phyloP scores from a whole-genome alignment of 2,113 vertebrate species.

The Anarrhichthys ocellatus region DNA sequence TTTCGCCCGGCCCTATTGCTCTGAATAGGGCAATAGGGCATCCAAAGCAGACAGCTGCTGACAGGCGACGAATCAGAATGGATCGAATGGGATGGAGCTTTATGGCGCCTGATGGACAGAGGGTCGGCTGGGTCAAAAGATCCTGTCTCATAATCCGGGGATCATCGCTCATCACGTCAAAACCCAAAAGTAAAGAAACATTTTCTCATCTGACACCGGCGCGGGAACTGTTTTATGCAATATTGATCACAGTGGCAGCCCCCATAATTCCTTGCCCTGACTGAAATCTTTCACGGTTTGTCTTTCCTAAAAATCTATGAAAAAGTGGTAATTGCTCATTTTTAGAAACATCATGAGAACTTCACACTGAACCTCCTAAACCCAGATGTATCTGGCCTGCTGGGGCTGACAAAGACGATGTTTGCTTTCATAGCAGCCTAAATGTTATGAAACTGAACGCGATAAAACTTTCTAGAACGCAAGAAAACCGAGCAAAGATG shows the following conservation, averaged over 20 bases:
- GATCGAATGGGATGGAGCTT: slow-evolving; percentile 30
- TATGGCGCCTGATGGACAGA: slow-evolving; percentile 40
- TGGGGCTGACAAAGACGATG: not conserved
- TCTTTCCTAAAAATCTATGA: not conserved
- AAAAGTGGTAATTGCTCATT: slow-evolving; percentile 8
- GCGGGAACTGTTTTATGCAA: slow-evolving; percentile 6
- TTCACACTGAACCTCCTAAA: not conserved
- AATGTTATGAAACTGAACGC: slow-evolving; percentile 39
- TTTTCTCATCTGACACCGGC: not conserved
- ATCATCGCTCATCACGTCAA: slow-evolving; percentile 52
- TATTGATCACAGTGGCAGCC: slow-evolving; percentile 35
- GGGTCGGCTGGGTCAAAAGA: slow-evolving; percentile 40
- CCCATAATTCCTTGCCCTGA: slow-evolving; percentile 7
- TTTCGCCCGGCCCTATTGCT: slow-evolving; percentile 1
- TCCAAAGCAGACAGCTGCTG: slow-evolving; percentile 41
- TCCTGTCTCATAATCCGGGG: slow-evolving; percentile 41
- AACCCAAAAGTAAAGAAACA: slow-evolving; percentile 19
- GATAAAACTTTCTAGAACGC: slow-evolving; percentile 27
- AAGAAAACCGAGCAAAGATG: slow-evolving; percentile 33
- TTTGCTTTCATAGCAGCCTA: slow-evolving; percentile 42
- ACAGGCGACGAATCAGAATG: slow-evolving; percentile 49
- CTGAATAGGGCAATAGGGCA: not conserved
- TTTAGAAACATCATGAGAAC: slow-evolving; percentile 7
- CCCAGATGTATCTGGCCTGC: not conserved
- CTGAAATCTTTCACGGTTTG: not conserved